Evolutionary conservation across 1,140 invertebrate genomes (phyloP).

Genomic region (Bombus polaris): DNA sequence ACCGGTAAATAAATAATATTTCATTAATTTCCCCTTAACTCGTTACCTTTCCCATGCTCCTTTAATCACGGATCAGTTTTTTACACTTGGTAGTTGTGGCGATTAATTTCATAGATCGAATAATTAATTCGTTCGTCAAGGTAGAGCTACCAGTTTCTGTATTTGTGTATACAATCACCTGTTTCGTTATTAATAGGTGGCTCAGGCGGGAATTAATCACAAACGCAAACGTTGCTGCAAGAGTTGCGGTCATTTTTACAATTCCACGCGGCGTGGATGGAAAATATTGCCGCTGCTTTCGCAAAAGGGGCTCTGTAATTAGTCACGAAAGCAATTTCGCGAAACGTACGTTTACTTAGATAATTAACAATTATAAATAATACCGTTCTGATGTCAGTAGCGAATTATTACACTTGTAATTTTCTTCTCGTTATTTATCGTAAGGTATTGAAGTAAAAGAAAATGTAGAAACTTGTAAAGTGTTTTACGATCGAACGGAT

Average conservation of each 20-base stretch:
- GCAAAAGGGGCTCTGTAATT: slow-evolving; percentile 13
- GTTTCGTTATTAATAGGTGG: slow-evolving; percentile 29
- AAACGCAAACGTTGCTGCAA: background rate
- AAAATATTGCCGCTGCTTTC: slow-evolving; percentile 42
- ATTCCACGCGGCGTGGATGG: background rate
- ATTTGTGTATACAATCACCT: slow-evolving; percentile 36
- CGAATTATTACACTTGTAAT: background rate
- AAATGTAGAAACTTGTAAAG: too few species aligned
- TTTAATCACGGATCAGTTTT: slow-evolving; percentile 21
- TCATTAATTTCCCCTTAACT: slow-evolving; percentile 6
- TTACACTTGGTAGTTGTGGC: background rate
- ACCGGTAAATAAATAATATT: background rate
- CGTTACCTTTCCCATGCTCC: slow-evolving; percentile 45
- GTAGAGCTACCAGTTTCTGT: slow-evolving; percentile 41
- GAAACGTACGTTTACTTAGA: background rate
- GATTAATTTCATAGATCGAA: slow-evolving; percentile 42
- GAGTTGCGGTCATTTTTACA: slow-evolving; percentile 18
- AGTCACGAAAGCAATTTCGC: background rate
- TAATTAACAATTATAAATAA: slow-evolving; percentile 21
- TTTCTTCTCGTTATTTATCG: background rate
- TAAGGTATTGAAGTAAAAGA: too few species aligned
- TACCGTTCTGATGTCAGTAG: too few species aligned
- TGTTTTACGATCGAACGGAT: too few species aligned
- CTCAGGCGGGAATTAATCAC: slow-evolving; percentile 35
- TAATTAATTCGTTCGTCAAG: slow-evolving; percentile 51